phyloP scores from a whole-genome alignment of 1,140 invertebrate species.

The Maconellicoccus hirsutus region DNA sequence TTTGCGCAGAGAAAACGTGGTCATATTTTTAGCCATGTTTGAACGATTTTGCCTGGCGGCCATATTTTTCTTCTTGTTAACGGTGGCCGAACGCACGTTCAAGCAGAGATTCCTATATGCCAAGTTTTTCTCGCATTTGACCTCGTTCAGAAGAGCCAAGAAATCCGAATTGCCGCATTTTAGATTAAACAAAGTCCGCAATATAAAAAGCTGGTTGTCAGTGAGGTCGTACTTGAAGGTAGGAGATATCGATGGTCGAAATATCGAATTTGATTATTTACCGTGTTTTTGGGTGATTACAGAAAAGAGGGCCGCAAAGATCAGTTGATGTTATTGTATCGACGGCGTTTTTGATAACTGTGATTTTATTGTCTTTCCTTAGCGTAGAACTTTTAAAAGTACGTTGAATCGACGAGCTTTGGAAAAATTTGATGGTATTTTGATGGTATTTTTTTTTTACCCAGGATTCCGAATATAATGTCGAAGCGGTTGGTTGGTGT shows the following conservation, averaged over 20 bases:
- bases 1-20: constrained; percentile 45
- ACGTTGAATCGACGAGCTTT: constrained; percentile 30
- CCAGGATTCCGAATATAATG: constrained; percentile 67
- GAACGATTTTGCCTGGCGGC: constrained; percentile 63
- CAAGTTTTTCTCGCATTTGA: constrained; percentile 90
- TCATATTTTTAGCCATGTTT: constrained; percentile 50
- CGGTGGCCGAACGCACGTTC: constrained; percentile 89
- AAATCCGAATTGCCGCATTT: constrained; percentile 92
- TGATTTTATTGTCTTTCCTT: constrained; percentile 74
- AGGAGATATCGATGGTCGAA: not conserved
- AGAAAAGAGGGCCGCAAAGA: constrained; percentile 86
- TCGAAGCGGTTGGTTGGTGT: constrained; percentile 79
- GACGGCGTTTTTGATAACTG: constrained; percentile 74
- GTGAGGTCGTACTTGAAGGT: constrained; percentile 89
- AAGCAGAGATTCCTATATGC: constrained; percentile 90
- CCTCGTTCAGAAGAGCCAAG: constrained; percentile 76
- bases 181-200: constrained; percentile 88
- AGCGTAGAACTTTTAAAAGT: constrained; percentile 77
- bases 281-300: constrained; percentile 31
- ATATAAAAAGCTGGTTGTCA: constrained; percentile 95
- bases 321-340: constrained; percentile 94
- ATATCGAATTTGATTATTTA: not conserved
- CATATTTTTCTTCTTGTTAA: constrained; percentile 79
- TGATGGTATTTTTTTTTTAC: constrained; percentile 30
- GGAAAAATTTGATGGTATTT: no score